These are phyloP conservation scores for Oligia fasciuncula DNA, from an alignment of 2,888 invertebrate genomes.

Conservation along the genomic window DNA sequence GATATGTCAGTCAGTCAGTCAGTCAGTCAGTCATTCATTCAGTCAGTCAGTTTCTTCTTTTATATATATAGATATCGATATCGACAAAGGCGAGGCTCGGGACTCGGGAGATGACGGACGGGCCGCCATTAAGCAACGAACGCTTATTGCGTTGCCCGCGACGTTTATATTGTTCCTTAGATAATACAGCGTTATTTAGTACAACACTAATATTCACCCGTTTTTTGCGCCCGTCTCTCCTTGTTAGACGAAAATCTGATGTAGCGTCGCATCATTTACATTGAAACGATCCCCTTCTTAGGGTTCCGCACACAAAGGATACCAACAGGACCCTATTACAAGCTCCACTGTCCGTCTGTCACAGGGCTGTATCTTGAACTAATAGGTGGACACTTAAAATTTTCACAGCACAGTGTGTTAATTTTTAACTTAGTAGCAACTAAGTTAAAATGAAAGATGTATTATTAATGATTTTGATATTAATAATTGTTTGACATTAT, in stretches of 20 bases:
- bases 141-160: conserved; percentile 82
- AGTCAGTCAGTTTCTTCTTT: too few relatives aligned
- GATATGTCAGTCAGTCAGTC: too few relatives aligned
- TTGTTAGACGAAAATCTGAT: conserved; percentile 70
- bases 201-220: conserved; percentile 80
- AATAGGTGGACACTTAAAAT: not conserved
- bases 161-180: conserved; percentile 84
- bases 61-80: too few relatives aligned
- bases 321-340: not conserved
- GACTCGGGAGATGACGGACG: conserved; percentile 79
- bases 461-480: too few relatives aligned
- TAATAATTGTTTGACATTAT: too few relatives aligned
- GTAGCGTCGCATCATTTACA: conserved; percentile 58
- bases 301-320: not conserved
- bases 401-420: not conserved
- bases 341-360: not conserved
- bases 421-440: not conserved
- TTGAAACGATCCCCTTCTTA: conserved; percentile 46
- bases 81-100: conserved; percentile 64
- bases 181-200: conserved; percentile 85
- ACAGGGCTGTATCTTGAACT: not conserved
- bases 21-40: too few relatives aligned
- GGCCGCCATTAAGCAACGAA: conserved; percentile 78
- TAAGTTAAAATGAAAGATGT: too few relatives aligned
- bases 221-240: conserved; percentile 79